A percentile compares a stretch with the other conserved stretches of the same genome.
These are phyloP conservation scores for Gadus chalcogrammus DNA, from an alignment of 2,113 vertebrate species.

Conservation along the genomic window DNA sequence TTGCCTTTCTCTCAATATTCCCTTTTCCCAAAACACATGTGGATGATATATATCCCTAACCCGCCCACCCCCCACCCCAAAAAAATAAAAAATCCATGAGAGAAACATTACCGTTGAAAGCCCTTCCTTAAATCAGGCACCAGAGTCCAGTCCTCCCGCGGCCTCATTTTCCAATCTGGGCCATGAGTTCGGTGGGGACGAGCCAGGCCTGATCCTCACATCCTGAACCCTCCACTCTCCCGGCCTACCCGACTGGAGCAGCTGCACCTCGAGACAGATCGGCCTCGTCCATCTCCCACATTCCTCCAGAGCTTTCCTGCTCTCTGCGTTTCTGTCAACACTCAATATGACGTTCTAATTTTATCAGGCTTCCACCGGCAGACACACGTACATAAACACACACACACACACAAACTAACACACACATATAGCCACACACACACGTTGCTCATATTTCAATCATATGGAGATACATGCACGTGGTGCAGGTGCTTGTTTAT, in stretches of 20 bases:
- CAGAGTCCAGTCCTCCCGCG: not conserved
- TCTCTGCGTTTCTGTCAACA: slow-evolving; percentile 76
- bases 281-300: slow-evolving; percentile 65
- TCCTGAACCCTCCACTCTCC: slow-evolving; percentile 10
- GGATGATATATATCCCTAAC: no score
- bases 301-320: slow-evolving; percentile 59
- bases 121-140: not conserved
- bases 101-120: no score
- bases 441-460: not conserved
- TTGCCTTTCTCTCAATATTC: no score
- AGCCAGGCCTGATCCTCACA: slow-evolving; percentile 55
- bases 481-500: not conserved
- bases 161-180: slow-evolving; percentile 60
- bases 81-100: no score
- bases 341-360: slow-evolving; percentile 76
- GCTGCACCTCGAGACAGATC: slow-evolving; percentile 67
- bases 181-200: slow-evolving; percentile 31
- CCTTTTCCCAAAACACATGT: no score
- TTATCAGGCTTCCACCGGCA: slow-evolving; percentile 47
- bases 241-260: slow-evolving; percentile 69
- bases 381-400: not conserved
- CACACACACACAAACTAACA: not conserved
- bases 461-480: not conserved
- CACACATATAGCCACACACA: not conserved
- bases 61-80: no score